phyloP scores from a whole-genome alignment of 64 coral and sea anemone genomes.

The Exaiptasia diaphana region DNA sequence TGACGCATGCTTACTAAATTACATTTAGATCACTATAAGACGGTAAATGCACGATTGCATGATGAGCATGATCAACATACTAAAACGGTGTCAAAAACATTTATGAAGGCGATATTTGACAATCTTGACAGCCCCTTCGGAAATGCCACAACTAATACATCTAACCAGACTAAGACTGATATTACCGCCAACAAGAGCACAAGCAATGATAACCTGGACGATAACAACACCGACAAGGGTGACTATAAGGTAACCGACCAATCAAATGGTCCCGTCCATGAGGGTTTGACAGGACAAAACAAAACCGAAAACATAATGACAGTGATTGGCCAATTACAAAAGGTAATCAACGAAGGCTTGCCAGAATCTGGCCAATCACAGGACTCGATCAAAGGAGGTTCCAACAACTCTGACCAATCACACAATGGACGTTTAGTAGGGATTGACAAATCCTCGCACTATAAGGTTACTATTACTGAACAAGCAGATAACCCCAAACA shows the following conservation, averaged over 20 bases:
- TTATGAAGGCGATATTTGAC: too few species aligned
- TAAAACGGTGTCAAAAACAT: too few species aligned
- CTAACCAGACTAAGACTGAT: not conserved
- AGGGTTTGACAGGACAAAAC: not conserved
- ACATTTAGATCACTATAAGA: too few species aligned
- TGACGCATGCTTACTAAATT: too few species aligned
- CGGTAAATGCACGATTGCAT: too few species aligned
- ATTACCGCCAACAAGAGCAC: not conserved
- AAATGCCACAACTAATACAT: too few species aligned
- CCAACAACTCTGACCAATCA: not conserved
- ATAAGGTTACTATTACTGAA: too few species aligned
- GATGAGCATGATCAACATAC: too few species aligned
- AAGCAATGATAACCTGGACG: not conserved
- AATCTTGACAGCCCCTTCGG: too few species aligned
- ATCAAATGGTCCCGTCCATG: not conserved
- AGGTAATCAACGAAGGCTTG: too few species aligned
- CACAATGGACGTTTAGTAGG: constrained; percentile 3
- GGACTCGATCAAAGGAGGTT: not conserved
- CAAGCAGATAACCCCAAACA: too few species aligned
- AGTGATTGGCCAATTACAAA: not conserved
- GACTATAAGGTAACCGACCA: not conserved
- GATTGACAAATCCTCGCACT: not conserved
- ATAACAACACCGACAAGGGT: not conserved
- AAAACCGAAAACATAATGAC: not conserved
- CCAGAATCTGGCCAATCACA: not conserved